Conservation (phyloP, 2,888 invertebrate species). For the Unio delphinus region DNA sequence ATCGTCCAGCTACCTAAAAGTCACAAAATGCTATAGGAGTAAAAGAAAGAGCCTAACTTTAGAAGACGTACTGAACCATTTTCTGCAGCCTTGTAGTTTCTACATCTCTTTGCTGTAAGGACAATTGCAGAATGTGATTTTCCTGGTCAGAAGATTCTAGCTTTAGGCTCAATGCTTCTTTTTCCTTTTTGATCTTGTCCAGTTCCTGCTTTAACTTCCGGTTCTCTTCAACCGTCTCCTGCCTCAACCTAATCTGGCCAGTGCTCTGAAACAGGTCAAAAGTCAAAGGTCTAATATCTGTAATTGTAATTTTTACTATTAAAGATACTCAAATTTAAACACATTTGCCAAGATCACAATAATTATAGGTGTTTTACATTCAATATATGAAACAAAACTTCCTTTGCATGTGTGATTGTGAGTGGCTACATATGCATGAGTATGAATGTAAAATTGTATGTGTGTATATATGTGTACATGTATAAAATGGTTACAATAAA, state of each 20-base stretch:
- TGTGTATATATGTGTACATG: no score
- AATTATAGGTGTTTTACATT: no score
- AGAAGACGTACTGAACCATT: conserved; percentile 44
- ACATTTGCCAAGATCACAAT: background rate
- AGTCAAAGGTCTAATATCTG: background rate
- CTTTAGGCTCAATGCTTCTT: conserved; percentile 32
- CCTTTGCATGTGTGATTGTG: no score
- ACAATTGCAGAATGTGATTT: conserved; percentile 51
- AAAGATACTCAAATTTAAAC: background rate
- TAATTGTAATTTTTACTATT: background rate
- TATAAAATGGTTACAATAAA: no score
- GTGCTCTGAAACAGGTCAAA: conserved; percentile 39
- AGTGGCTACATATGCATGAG: no score
- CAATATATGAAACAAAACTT: no score
- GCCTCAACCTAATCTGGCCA: conserved; percentile 40
- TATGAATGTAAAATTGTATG: no score
- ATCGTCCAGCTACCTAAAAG: background rate
- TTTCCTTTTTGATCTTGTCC: conserved; percentile 41
- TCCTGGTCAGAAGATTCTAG: conserved; percentile 49
- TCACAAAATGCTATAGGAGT: background rate
- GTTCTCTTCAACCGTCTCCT: conserved; percentile 41
- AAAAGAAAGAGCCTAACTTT: background rate
- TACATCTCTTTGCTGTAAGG: conserved; percentile 49
- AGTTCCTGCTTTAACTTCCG: conserved; percentile 43
- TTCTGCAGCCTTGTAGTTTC: conserved; percentile 51